Evolutionary conservation across 1,140 invertebrate species (phyloP), one percentile per base, ranked within the genome.

Genomic region (Cydia strobilella): DNA sequence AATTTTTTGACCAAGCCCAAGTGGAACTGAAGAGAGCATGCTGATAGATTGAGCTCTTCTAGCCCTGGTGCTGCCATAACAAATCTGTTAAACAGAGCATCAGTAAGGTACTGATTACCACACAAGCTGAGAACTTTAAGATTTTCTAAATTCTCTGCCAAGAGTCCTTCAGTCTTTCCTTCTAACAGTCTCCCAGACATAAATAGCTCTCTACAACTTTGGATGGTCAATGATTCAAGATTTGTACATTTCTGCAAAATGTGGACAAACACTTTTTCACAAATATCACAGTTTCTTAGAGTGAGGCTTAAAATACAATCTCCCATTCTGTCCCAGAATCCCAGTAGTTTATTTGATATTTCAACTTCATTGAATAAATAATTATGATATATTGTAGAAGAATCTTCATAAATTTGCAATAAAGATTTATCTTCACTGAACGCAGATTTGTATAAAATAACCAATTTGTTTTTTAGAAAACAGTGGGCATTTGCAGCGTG

Each of bases 171-270:
- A 39, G 88, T 89, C 77, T 93, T 90, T 76, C 93, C 93, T 80
- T 95, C 95, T 54, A 96, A 84, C 23, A 96, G 87, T 1, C 94
- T 93, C 12, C 96, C 96, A 31, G 95, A 95, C 95, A 96, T 96
- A 66, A 96, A 95, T 12, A 96, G 89, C 72, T 96, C 95, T 80
- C 95, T 94, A 80, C 96, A 96, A 62, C 93, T 93, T 77, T 94
- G 93, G 23, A 96, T 91, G 76, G 94, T 94, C 4, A 96, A 88
- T 75, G 85, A 85, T 80, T 94, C 92, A 35, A 96, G 85, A 84
- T 94, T 94, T 23, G 84, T 88, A 80, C 95, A 94, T 54, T 90
- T 88, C 51, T 94, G 90, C 18, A 96, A 76, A 54, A 95, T 94
- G 73, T 94, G 88, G 51, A 94, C 91, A 81, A 96, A 94, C 69